Percentiles rank a stretch among this genome's conserved stretches.
These are phyloP conservation scores for Cepaea hortensis DNA, from an alignment of 2,888 invertebrate genomes.

Conservation along the genomic window DNA sequence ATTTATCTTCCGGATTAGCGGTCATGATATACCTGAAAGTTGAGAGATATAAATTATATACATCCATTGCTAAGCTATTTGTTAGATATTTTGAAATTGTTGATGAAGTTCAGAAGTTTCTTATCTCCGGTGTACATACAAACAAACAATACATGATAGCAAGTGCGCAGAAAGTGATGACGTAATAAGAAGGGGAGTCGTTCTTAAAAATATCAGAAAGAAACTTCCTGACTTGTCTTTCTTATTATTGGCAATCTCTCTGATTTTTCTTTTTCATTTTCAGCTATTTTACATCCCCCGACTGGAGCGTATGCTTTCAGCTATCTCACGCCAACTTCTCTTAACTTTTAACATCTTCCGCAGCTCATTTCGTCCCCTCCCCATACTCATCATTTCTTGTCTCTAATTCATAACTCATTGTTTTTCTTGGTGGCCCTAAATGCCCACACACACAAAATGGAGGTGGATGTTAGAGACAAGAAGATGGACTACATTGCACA, in stretches of 20 bases:
- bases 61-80: constrained; percentile 82
- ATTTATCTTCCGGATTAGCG: constrained; percentile 82
- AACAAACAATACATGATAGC: constrained; percentile 4
- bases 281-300: not conserved
- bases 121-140: not conserved
- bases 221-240: not conserved
- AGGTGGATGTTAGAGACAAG: no score
- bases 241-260: not conserved
- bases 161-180: constrained; percentile 37
- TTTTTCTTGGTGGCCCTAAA: no score
- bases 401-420: no score
- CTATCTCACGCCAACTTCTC: not conserved
- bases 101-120: not conserved
- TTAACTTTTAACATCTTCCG: not conserved
- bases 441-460: no score
- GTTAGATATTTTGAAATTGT: not conserved
- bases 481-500: no score
- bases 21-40: constrained; percentile 88
- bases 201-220: not conserved
- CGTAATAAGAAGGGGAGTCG: constrained; percentile 14
- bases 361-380: not conserved
- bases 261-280: not conserved
- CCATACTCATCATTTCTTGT: no score
- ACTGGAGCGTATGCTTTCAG: not conserved
- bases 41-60: constrained; percentile 87